Evolutionary conservation across 92 coral and sea anemone genomes (phyloP).

Genomic region (Heteractis magnifica): DNA sequence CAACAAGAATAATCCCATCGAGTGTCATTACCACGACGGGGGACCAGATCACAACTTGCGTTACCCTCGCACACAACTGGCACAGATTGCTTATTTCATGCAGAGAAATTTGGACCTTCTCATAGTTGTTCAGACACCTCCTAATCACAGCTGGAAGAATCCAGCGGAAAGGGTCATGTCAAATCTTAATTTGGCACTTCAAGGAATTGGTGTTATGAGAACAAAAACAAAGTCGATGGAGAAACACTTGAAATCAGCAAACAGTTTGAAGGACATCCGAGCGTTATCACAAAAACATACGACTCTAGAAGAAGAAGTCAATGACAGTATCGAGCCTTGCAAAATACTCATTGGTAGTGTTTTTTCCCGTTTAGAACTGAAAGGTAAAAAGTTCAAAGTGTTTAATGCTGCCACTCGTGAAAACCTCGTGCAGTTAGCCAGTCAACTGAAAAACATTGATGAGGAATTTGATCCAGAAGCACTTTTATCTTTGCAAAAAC

Average conservation of each 20-base stretch:
- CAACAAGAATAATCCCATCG: not conserved
- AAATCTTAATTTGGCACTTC: constrained; percentile 52
- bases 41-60: constrained; percentile 57
- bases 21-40: constrained; percentile 45
- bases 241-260: constrained; percentile 35
- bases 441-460: constrained; percentile 36
- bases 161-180: constrained; percentile 63
- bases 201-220: constrained; percentile 52
- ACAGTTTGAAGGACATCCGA: constrained; percentile 41
- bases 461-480: constrained; percentile 21
- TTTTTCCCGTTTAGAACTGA: constrained; percentile 47
- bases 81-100: constrained; percentile 45
- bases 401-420: constrained; percentile 35
- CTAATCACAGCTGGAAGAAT: constrained; percentile 49
- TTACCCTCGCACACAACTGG: constrained; percentile 29
- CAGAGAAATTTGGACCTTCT: constrained; percentile 38
- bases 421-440: constrained; percentile 29
- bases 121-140: constrained; percentile 43
- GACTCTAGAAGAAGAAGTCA: constrained; percentile 28
- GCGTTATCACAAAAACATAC: constrained; percentile 25
- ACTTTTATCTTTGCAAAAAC: constrained; percentile 32
- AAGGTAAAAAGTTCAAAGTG: constrained; percentile 38
- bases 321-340: constrained; percentile 39
- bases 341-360: constrained; percentile 46
- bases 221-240: constrained; percentile 43